A percentile compares a stretch with the other conserved stretches of the same genome.
These are phyloP conservation scores for Choloepus didactylus DNA, from an alignment of 2,797 vertebrate species.

Conservation along the genomic window DNA sequence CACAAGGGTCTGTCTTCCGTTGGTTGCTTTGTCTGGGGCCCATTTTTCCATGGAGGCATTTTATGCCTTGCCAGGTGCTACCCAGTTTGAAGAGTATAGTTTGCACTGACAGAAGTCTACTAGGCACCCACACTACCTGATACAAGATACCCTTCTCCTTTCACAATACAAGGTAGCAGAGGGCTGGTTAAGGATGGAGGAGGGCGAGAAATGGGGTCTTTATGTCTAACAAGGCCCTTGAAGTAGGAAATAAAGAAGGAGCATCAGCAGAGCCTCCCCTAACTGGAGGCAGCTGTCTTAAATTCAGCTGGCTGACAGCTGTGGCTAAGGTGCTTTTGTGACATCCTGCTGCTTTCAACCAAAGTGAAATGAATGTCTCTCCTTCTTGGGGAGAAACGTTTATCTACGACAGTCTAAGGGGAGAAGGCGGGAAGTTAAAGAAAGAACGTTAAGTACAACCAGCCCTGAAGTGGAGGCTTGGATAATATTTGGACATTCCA, in stretches of 20 bases:
- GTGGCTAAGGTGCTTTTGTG: not conserved
- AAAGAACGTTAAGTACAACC: not conserved
- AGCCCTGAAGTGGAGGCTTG: not conserved
- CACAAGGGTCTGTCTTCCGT: not conserved
- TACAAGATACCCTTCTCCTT: not conserved
- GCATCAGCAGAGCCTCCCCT: not conserved
- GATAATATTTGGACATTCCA: conserved; percentile 26
- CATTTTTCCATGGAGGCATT: not conserved
- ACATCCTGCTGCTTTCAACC: not conserved
- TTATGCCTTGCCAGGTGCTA: not conserved
- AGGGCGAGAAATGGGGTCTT: not conserved
- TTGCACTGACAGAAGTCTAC: not conserved
- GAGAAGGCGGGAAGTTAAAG: not conserved
- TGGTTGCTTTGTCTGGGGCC: not conserved
- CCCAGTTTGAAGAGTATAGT: not conserved
- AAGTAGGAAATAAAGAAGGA: not conserved
- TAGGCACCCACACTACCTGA: not conserved
- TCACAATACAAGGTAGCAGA: not conserved
- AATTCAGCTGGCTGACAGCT: not conserved
- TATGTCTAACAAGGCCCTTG: not conserved
- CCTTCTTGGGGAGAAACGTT: not conserved
- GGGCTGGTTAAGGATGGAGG: not conserved
- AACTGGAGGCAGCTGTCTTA: not conserved
- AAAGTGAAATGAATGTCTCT: not conserved
- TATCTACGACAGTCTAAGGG: not conserved